Conservation (phyloP, 2,888 invertebrate species). For the Microplitis deprimator region DNA sequence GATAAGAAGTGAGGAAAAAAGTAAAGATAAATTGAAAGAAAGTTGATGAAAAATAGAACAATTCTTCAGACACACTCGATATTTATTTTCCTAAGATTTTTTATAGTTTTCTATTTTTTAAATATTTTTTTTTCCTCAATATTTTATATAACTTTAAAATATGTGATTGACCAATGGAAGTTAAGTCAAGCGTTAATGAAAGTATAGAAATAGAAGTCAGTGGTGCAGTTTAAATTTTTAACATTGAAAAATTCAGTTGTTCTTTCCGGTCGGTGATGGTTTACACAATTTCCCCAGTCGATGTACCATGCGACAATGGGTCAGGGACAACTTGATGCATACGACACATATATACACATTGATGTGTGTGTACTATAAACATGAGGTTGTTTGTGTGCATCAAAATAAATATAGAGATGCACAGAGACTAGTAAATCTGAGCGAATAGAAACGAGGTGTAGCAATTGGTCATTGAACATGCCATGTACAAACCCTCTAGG, state of each 20-base stretch:
- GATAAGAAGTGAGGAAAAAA: constrained; percentile 19
- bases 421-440: neutral
- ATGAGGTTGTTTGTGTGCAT: neutral
- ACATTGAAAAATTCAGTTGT: constrained; percentile 31
- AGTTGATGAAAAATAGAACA: constrained; percentile 24
- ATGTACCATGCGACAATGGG: constrained; percentile 4
- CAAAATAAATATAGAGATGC: neutral
- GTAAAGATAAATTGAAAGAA: constrained; percentile 25
- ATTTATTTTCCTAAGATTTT: constrained; percentile 2
- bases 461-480: neutral
- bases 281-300: constrained; percentile 23
- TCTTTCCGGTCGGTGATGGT: constrained; percentile 10
- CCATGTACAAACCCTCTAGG: neutral
- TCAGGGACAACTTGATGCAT: neutral
- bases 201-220: neutral
- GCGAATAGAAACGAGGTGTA: neutral
- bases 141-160: neutral
- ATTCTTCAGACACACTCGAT: constrained; percentile 14
- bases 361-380: neutral
- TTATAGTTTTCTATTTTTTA: too few relatives aligned
- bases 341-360: neutral
- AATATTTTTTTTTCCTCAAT: constrained; percentile 5
- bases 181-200: constrained; percentile 17
- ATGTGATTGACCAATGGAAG: neutral
- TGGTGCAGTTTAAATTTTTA: constrained; percentile 32